These are phyloP conservation scores for Brachionus rubens DNA, from an alignment of 1,140 invertebrate genomes.

Conservation along the genomic window DNA sequence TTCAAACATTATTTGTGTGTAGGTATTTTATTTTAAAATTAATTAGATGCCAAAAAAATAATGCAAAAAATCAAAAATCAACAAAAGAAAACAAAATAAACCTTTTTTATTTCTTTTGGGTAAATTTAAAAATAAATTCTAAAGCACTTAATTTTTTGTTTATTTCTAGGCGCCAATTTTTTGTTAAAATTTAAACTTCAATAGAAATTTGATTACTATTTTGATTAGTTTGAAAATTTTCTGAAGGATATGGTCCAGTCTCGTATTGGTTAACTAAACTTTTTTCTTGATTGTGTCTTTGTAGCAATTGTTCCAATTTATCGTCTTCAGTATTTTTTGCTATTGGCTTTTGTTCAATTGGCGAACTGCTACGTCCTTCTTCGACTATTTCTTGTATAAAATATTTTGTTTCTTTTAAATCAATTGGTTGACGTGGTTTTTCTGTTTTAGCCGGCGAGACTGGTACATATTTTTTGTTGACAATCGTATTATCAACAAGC, in stretches of 20 bases:
- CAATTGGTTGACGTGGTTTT: not conserved
- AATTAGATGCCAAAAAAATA: too few relatives aligned
- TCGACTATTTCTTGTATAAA: not conserved
- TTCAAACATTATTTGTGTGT: too few relatives aligned
- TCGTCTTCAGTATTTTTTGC: not conserved
- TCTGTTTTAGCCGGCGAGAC: not conserved
- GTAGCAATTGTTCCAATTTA: not conserved
- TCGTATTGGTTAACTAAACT: conserved; percentile 13
- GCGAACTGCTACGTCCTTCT: not conserved
- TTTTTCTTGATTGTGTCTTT: conserved; percentile 19
- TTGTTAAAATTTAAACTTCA: too few relatives aligned
- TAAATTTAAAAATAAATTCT: too few relatives aligned
- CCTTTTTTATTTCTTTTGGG: too few relatives aligned
- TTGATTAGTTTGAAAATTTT: too few relatives aligned
- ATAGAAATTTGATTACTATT: too few relatives aligned
- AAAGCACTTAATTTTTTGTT: too few relatives aligned
- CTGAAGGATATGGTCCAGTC: not conserved
- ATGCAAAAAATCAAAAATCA: too few relatives aligned
- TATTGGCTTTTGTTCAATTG: not conserved
- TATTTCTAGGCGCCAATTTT: too few relatives aligned
- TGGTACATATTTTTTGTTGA: not conserved
- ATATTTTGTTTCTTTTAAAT: not conserved
- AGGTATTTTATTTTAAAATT: too few relatives aligned
- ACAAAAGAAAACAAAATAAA: too few relatives aligned
- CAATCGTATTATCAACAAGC: conserved; percentile 12